phyloP scores from a whole-genome alignment of 1,140 invertebrate species.

The Maniola jurtina region DNA sequence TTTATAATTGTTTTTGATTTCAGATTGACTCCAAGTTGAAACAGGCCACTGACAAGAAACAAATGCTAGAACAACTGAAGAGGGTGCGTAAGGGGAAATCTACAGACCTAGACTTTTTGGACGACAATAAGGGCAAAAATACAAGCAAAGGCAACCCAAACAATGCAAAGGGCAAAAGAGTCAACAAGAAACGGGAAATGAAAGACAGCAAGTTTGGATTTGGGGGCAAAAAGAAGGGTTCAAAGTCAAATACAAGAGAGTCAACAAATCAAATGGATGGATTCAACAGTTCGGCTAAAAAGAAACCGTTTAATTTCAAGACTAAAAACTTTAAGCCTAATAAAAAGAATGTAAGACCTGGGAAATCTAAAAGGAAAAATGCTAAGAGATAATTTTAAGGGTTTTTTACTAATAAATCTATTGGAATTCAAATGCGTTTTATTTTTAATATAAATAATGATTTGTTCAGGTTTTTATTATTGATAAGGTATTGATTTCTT shows the following conservation, averaged over 20 bases:
- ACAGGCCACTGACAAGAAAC: slow-evolving; percentile 87
- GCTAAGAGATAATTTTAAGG: slow-evolving; percentile 73
- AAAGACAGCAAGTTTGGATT: slow-evolving; percentile 96
- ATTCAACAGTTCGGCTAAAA: slow-evolving; percentile 77
- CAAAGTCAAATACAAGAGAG: slow-evolving; percentile 92
- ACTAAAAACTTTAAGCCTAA: slow-evolving; percentile 61
- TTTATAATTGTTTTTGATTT: background rate
- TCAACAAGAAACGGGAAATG: slow-evolving; percentile 80
- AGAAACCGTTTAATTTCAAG: slow-evolving; percentile 59
- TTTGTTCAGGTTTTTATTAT: no score
- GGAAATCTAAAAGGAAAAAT: slow-evolving; percentile 81
- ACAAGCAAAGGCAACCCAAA: slow-evolving; percentile 66
- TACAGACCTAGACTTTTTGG: slow-evolving; percentile 90
- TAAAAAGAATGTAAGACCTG: slow-evolving; percentile 77
- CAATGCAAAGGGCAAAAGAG: slow-evolving; percentile 78
- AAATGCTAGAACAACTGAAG: slow-evolving; percentile 91
- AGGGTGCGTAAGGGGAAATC: slow-evolving; percentile 91
- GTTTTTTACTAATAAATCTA: background rate
- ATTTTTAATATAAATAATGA: no score
- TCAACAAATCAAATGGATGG: slow-evolving; percentile 85
- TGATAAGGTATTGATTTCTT: no score
- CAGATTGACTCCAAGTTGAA: slow-evolving; percentile 91
- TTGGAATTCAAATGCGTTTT: no score
- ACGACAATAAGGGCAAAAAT: slow-evolving; percentile 83
- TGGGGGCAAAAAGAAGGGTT: slow-evolving; percentile 96